A percentile compares a stretch with the other conserved stretches of the same genome.
Conservation (phyloP, 1,140 invertebrate genomes). For the Neodiprion pinetum region DNA sequence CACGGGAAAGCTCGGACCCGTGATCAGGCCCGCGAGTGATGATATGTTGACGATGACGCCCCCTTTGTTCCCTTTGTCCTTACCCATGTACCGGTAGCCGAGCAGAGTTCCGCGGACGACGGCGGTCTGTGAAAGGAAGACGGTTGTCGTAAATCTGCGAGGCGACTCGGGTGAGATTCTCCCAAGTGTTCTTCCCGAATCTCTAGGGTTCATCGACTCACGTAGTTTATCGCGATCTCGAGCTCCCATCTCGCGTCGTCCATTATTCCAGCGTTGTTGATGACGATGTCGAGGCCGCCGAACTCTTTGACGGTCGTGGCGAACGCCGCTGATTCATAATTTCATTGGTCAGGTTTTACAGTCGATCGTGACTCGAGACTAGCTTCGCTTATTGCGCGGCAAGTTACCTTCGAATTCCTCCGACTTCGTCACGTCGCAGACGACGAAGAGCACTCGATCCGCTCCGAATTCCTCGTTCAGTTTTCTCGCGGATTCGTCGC, state of each 20-base stretch:
- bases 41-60: conserved; percentile 68
- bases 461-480: conserved; percentile 33
- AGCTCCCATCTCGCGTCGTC: conserved; percentile 56
- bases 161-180: too few relatives aligned
- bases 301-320: conserved; percentile 41
- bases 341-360: too few relatives aligned
- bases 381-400: too few relatives aligned
- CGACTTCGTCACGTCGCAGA: conserved; percentile 33
- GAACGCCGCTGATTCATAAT: conserved; percentile 41
- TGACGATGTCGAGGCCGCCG: conserved; percentile 55
- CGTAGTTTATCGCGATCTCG: conserved; percentile 52
- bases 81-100: conserved; percentile 60
- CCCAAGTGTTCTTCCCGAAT: too few relatives aligned
- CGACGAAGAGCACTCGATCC: conserved; percentile 30
- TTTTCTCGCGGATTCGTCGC: conserved; percentile 23
- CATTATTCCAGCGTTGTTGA: conserved; percentile 60
- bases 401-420: conserved; percentile 28
- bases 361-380: too few relatives aligned
- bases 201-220: too few relatives aligned
- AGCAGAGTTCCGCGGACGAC: conserved; percentile 32
- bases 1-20: conserved; percentile 63
- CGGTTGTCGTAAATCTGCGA: too few relatives aligned
- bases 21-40: conserved; percentile 63
- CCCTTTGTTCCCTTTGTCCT: conserved; percentile 64
- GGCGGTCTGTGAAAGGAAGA: not conserved